Percentiles rank a stretch among this genome's conserved stretches.
Conservation (phyloP, 2,113 vertebrate species). For the Nesogale talazaci region DNA sequence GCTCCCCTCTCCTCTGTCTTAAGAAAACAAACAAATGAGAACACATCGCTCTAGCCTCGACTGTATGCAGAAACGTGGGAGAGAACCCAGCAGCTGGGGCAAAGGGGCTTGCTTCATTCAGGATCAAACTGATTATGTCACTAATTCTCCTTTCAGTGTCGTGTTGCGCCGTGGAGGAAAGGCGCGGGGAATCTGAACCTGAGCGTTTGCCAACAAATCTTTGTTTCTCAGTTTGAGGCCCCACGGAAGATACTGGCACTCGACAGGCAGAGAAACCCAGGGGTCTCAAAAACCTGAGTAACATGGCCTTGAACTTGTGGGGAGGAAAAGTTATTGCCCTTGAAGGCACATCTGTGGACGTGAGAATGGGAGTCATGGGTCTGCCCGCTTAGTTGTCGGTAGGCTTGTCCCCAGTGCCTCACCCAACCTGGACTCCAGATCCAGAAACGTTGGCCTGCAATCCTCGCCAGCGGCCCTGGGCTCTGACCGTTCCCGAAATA, state of each 20-base stretch:
- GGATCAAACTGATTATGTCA: slow-evolving; percentile 72
- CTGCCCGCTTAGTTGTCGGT: background rate
- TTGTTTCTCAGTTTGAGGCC: slow-evolving; percentile 56
- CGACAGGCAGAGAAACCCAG: background rate
- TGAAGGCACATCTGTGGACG: background rate
- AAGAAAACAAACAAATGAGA: slow-evolving; percentile 62
- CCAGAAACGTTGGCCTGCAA: background rate
- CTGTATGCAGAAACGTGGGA: slow-evolving; percentile 33
- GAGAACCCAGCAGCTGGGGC: slow-evolving; percentile 55
- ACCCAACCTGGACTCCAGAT: background rate
- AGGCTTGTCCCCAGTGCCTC: background rate
- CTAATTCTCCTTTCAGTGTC: slow-evolving; percentile 62
- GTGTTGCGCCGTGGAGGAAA: slow-evolving; percentile 35
- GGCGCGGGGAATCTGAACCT: background rate
- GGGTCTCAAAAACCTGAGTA: background rate
- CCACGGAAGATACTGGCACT: background rate
- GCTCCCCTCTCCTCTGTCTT: background rate
- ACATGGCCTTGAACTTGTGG: background rate
- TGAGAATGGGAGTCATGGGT: background rate
- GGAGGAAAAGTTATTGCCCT: background rate
- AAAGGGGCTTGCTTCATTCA: slow-evolving; percentile 76
- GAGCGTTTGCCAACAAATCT: slow-evolving; percentile 40
- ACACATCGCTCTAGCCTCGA: slow-evolving; percentile 1
- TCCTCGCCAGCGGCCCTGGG: background rate
- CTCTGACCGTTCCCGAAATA: background rate